Evolutionary conservation across 2,797 vertebrate species (phyloP), one percentile per base, ranked within the genome.

Genomic region (Anas bernieri): DNA sequence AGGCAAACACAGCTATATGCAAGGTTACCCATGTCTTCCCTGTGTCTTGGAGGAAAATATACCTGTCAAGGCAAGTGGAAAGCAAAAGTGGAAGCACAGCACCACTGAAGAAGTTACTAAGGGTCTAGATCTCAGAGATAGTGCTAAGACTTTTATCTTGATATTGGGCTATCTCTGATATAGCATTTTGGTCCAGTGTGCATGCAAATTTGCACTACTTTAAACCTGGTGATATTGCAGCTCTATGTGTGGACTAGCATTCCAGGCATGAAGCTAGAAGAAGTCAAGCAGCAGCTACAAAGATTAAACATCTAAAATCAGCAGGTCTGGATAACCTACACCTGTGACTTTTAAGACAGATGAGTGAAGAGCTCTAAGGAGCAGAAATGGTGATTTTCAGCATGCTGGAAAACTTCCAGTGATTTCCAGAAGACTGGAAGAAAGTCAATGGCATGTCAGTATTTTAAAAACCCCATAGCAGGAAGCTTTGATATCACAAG

Each of bases 271-370:
- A 63, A 88, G 63, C 69, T 59, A 79, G 85, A 67, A 68, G 87
- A 93, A 90, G 45, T 92, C 88, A 74, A 94, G 82, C 92, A 94
- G 92, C 81, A 82, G 56, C 78, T 88, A 88, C 74, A 79, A 88
- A 92, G 75, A 77, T 92, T 74, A 90, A 96, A 90, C 86, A 90
- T 93, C 82, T 88, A 25, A 86, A 93, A 88, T 84, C 90, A 92
- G 81, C 76, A 88, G 78, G 86, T 90, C 86, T 93, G 92, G 72
- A 88, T 86, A 90, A 82, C 63, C 64, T 76, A 63, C 92, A 94
- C 81, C 88, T 90, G 81, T 79, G 86, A 74, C 77, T 95, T 92
- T 82, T 82, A 74, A 86, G 77, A 70, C 52, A 80, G 28, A 68
- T 67, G 69, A 52, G 35, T 68, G 30, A 67, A 83, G 66, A 70